A percentile compares a stretch with the other conserved stretches of the same genome.
Conservation (phyloP, 1,140 invertebrate species). For the Hylaeus volcanicus region DNA sequence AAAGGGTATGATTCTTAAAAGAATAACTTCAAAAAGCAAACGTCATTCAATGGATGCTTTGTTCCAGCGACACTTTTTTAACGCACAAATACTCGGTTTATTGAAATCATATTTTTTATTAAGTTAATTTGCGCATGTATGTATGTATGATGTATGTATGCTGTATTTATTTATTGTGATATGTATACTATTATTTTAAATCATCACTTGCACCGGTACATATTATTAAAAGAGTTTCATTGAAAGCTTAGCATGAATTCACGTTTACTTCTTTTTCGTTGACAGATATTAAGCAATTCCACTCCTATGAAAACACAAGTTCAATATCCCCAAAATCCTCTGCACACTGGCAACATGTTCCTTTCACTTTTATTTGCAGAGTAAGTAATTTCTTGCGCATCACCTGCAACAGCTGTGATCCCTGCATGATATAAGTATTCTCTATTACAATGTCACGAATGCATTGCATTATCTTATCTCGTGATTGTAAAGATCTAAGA, state of each 20-base stretch:
- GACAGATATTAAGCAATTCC: constrained; percentile 43
- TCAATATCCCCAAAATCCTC: constrained; percentile 48
- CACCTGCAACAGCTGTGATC: constrained; percentile 7
- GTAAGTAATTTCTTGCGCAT: constrained; percentile 37
- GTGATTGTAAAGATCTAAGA: background rate
- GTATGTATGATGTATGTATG: constrained; percentile 25
- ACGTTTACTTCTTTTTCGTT: constrained; percentile 34
- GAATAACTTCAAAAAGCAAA: background rate
- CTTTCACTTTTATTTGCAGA: constrained; percentile 29
- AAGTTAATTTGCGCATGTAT: constrained; percentile 40
- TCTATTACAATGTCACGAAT: background rate
- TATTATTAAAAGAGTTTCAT: constrained; percentile 30
- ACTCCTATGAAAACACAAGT: constrained; percentile 32
- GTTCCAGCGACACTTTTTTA: background rate
- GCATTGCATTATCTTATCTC: background rate
- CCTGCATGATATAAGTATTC: constrained; percentile 4
- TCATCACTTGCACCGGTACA: constrained; percentile 26
- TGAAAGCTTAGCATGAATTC: constrained; percentile 23
- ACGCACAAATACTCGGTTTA: constrained; percentile 26
- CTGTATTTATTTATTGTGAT: constrained; percentile 56
- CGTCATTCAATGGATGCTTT: background rate
- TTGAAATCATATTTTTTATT: background rate
- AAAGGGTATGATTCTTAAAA: background rate
- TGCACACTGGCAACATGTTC: constrained; percentile 29
- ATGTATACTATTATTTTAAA: constrained; percentile 31